Percentiles rank a stretch among this genome's conserved stretches.
These are phyloP conservation scores for Eidolon dupreanum DNA, from an alignment of 2,797 vertebrate genomes.

Conservation along the genomic window DNA sequence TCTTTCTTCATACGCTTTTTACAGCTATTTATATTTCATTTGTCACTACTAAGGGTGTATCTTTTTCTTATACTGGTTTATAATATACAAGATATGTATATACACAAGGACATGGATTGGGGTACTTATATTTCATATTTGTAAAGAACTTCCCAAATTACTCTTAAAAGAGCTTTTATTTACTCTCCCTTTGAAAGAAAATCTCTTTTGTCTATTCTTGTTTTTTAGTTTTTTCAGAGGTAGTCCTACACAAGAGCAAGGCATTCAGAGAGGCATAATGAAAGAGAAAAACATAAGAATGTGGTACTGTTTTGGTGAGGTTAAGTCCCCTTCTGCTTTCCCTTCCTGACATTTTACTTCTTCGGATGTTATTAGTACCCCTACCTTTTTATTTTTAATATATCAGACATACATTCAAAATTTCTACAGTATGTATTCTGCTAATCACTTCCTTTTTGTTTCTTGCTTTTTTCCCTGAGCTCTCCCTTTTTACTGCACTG, in stretches of 20 bases:
- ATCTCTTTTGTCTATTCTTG: background rate
- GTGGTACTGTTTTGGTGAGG: background rate
- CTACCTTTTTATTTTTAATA: background rate
- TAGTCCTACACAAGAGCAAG: background rate
- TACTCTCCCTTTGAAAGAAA: background rate
- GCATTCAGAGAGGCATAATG: background rate
- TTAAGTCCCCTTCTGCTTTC: background rate
- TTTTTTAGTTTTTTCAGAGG: background rate
- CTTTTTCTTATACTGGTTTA: background rate
- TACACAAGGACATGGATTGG: background rate
- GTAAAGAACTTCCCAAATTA: background rate
- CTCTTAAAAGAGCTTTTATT: background rate
- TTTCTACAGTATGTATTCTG: background rate
- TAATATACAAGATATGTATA: background rate
- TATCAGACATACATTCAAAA: background rate
- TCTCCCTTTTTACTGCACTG: background rate
- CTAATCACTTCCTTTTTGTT: background rate
- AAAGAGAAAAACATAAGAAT: background rate
- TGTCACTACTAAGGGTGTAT: background rate
- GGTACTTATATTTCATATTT: background rate
- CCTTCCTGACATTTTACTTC: background rate
- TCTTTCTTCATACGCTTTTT: background rate
- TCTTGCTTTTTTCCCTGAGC: too few species aligned
- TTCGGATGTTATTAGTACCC: background rate
- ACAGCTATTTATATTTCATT: background rate